phyloP scores from a whole-genome alignment of 2,888 invertebrate genomes.

The Sepioteuthis lessoniana region DNA sequence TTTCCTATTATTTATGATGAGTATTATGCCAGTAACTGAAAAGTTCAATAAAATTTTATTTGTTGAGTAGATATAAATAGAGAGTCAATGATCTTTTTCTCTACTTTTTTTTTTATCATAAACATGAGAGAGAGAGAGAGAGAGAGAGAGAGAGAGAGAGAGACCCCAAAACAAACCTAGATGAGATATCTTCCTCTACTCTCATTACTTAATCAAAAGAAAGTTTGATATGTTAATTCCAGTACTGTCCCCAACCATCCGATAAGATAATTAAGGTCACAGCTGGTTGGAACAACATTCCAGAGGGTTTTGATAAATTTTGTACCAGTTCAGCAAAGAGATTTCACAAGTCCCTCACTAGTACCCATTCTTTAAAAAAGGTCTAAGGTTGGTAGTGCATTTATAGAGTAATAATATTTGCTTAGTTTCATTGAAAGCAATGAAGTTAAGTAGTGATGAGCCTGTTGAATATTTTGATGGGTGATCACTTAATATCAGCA shows the following conservation, averaged over 20 bases:
- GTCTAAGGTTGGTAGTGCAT: too few species aligned
- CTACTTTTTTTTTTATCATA: neutral
- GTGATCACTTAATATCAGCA: too few species aligned
- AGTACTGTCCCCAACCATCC: too few species aligned
- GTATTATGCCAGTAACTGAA: neutral
- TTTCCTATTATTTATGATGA: too few species aligned
- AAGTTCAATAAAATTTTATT: neutral
- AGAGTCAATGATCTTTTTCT: neutral
- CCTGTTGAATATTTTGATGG: too few species aligned
- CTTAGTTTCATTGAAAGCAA: too few species aligned
- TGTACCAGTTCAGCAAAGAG: too few species aligned
- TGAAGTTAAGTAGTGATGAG: too few species aligned
- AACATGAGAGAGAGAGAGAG: neutral
- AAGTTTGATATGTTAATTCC: neutral
- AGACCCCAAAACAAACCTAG: neutral
- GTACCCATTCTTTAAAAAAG: too few species aligned
- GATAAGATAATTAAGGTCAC: slow-evolving; percentile 33
- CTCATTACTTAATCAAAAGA: neutral
- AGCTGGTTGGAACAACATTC: slow-evolving; percentile 3
- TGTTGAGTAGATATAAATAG: neutral
- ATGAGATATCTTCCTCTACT: neutral
- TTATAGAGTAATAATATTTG: too few species aligned
- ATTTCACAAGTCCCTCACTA: too few species aligned
- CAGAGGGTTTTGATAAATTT: neutral
- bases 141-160: neutral